A percentile compares a stretch with the other conserved stretches of the same genome.
Evolutionary conservation across 2,888 invertebrate genomes (phyloP).

Genomic region (Drosophila paucipuncta): DNA sequence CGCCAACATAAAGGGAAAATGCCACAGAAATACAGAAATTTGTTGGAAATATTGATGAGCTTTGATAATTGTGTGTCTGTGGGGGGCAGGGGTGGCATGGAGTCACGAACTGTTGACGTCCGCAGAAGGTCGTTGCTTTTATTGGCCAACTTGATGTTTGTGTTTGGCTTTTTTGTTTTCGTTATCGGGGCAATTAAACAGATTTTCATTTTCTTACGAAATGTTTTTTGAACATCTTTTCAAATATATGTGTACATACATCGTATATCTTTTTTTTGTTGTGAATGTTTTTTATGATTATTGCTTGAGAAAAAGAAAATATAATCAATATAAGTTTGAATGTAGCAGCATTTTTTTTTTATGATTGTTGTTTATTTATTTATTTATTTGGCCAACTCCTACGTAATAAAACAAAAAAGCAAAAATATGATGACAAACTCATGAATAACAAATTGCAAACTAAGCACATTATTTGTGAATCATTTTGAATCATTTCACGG

Average conservation of each 20-base stretch:
- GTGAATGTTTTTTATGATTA: slow-evolving; percentile 4
- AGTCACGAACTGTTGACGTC: slow-evolving; percentile 11
- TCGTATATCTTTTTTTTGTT: slow-evolving; percentile 1
- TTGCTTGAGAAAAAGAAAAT: slow-evolving; percentile 1
- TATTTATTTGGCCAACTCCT: slow-evolving; percentile 41
- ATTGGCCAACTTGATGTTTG: slow-evolving; percentile 45
- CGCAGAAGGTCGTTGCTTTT: slow-evolving; percentile 67
- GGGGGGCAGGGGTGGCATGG: background rate
- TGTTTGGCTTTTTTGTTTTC: slow-evolving; percentile 27
- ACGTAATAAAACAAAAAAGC: slow-evolving; percentile 32
- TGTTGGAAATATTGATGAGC: slow-evolving; percentile 56
- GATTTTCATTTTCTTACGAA: slow-evolving; percentile 48
- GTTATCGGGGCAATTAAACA: slow-evolving; percentile 64
- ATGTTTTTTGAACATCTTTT: slow-evolving; percentile 35
- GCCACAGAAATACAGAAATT: slow-evolving; percentile 37
- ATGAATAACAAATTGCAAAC: slow-evolving; percentile 34
- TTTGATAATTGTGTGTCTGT: slow-evolving; percentile 36
- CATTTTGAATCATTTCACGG: slow-evolving; percentile 38
- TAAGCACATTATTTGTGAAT: slow-evolving; percentile 42
- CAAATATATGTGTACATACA: slow-evolving; percentile 3
- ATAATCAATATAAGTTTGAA: slow-evolving; percentile 27
- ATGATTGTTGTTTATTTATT: slow-evolving; percentile 25
- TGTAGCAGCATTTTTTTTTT: background rate
- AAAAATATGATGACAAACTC: slow-evolving; percentile 31
- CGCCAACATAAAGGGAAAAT: slow-evolving; percentile 27